Conservation (phyloP, 2,888 invertebrate species). For the Fabriciana adippe region DNA sequence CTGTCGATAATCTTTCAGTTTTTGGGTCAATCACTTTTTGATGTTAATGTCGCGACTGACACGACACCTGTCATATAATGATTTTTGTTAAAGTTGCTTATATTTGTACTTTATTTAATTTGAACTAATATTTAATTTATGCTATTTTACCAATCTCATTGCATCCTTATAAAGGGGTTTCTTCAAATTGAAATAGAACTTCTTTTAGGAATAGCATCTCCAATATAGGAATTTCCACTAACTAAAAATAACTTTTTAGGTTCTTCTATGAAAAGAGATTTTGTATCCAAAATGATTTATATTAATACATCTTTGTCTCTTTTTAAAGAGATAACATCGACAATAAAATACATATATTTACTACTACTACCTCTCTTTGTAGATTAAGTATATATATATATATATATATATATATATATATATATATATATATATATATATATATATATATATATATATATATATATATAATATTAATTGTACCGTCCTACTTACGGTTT, state of each 20-base stretch:
- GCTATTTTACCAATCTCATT: neutral
- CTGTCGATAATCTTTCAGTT: conserved; percentile 39
- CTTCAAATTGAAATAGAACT: neutral
- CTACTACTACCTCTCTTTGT: too few species aligned
- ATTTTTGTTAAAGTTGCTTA: neutral
- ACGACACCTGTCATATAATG: conserved; percentile 21
- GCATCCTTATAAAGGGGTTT: neutral
- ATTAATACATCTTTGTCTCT: too few species aligned
- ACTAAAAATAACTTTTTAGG: neutral
- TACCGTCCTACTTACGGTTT: too few species aligned
- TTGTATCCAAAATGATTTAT: too few species aligned
- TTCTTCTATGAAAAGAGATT: too few species aligned
- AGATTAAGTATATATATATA: too few species aligned
- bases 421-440: too few species aligned
- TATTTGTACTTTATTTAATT: neutral
- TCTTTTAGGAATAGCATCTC: neutral
- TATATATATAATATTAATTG: too few species aligned
- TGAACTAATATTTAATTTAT: neutral
- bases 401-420: too few species aligned
- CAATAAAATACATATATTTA: too few species aligned
- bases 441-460: too few species aligned
- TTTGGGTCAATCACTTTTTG: conserved; percentile 37
- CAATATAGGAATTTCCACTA: neutral
- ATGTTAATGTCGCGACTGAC: conserved; percentile 34
- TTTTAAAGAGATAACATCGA: too few species aligned